Evolutionary conservation across 1,140 invertebrate genomes (phyloP), one percentile per base, ranked within the genome.

Genomic region (Papilio glaucus): DNA sequence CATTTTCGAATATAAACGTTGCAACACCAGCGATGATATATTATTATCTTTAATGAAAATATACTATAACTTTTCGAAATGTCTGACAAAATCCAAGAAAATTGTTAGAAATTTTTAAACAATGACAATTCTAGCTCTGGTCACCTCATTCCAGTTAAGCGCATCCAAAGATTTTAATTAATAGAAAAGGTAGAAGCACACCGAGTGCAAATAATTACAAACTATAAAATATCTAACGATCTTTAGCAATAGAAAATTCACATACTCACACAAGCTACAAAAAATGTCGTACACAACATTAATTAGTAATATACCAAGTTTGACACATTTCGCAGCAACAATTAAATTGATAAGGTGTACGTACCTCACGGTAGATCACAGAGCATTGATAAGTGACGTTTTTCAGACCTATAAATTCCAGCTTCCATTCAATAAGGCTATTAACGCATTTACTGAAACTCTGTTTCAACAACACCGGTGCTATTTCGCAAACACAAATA

Each of bases 341-440:
- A 57, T 57, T 57, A 57, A 26, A 57, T 57, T 24, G 49, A 57
- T 57, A 57, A 57, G 4, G 4, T 21, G 9, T 2, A 41, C 39
- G 13, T 33, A 33, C 29, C 29, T 33, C 29, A 3, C 29, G 2
- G 29, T 18, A 57, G 49, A 53, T 57, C 21, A 24, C 49, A 24
- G 9, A 4, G 21, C 24, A 57, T 10, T 57, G 49, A 24, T 57
- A 57, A 57, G 10, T 41, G 13, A 45, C 21, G 2, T 57, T 57
- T 57, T 57, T 57, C 21, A 26, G 24, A 3, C 21, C 21, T 24
- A 26, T 57, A 24, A 57, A 57, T 57, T 24, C 49, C 49, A 26
- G 49, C 24, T 57, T 57, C 49, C 49, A 57, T 57, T 57, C 49
- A 57, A 57, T 57, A 53, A 15, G 18, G 21, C 45, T 53, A 57